These are phyloP conservation scores for Varecia variegata DNA, from an alignment of 2,797 vertebrate genomes.

Conservation along the genomic window DNA sequence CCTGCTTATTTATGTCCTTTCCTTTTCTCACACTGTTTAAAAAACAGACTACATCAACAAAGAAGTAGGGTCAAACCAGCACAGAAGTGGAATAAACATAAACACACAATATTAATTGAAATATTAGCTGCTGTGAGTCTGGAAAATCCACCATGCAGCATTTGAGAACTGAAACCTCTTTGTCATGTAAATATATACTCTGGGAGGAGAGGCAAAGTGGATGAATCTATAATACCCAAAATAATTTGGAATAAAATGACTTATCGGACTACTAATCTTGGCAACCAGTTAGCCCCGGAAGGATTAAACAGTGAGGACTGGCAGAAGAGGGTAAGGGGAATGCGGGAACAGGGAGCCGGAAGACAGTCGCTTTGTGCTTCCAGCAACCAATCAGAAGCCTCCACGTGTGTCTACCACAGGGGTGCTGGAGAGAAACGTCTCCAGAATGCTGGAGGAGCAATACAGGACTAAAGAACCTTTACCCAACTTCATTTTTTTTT, in stretches of 20 bases:
- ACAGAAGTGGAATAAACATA: background rate
- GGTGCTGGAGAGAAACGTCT: fast-evolving
- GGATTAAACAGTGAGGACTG: background rate
- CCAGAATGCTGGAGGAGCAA: fast-evolving
- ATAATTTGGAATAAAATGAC: background rate
- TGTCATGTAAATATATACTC: background rate
- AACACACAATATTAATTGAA: background rate
- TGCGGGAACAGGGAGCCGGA: fast-evolving
- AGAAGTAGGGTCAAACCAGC: background rate
- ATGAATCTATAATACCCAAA: background rate
- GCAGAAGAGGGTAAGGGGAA: too few species aligned
- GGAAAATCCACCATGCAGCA: background rate
- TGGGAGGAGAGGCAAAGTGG: background rate
- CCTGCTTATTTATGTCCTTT: background rate
- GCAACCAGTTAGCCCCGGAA: background rate
- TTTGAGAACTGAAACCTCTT: background rate
- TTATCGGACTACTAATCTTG: background rate
- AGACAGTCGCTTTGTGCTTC: background rate
- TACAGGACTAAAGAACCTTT: background rate
- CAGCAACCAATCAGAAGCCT: background rate
- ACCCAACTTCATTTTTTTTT: background rate
- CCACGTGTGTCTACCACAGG: fast-evolving
- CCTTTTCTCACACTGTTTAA: background rate
- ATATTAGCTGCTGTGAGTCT: background rate
- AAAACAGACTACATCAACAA: background rate